A percentile compares a stretch with the other conserved stretches of the same genome.
Conservation (phyloP, 1,140 invertebrate genomes). For the Drosophila rufa region DNA sequence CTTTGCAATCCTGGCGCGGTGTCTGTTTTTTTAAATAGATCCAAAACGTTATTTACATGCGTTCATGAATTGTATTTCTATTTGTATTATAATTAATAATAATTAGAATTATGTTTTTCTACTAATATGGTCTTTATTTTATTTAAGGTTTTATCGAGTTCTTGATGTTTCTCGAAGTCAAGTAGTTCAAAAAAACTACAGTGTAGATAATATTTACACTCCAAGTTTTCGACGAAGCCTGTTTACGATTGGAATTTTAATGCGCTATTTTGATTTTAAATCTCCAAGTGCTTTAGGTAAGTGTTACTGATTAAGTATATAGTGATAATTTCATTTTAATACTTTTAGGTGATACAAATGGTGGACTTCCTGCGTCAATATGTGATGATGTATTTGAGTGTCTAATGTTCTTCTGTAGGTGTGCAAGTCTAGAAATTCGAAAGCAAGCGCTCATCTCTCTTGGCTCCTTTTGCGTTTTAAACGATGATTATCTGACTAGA, state of each 20-base stretch:
- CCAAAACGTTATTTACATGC: too few species aligned
- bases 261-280: slow-evolving; percentile 98
- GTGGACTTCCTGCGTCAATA: slow-evolving; percentile 86
- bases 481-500: slow-evolving; percentile 97
- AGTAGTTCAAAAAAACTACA: slow-evolving; percentile 87
- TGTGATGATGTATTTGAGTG: slow-evolving; percentile 94
- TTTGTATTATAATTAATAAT: too few species aligned
- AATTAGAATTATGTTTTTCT: too few species aligned
- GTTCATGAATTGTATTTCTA: too few species aligned
- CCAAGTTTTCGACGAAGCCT: slow-evolving; percentile 94
- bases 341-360: slow-evolving; percentile 84
- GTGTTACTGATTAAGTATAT: slow-evolving; percentile 2
- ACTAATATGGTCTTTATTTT: slow-evolving; percentile 39
- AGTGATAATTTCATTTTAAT: neutral
- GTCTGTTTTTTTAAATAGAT: too few species aligned
- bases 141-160: slow-evolving; percentile 76
- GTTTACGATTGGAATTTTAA: slow-evolving; percentile 97
- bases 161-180: slow-evolving; percentile 86
- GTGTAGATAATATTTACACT: slow-evolving; percentile 85
- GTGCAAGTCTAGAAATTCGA: slow-evolving; percentile 92
- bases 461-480: slow-evolving; percentile 96
- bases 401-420: slow-evolving; percentile 93
- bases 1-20: too few species aligned
- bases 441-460: slow-evolving; percentile 93
- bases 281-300: slow-evolving; percentile 88